Evolutionary conservation across 2,113 vertebrate species (phyloP), one percentile per base, ranked within the genome.

Genomic region (Muscicapa adusta): DNA sequence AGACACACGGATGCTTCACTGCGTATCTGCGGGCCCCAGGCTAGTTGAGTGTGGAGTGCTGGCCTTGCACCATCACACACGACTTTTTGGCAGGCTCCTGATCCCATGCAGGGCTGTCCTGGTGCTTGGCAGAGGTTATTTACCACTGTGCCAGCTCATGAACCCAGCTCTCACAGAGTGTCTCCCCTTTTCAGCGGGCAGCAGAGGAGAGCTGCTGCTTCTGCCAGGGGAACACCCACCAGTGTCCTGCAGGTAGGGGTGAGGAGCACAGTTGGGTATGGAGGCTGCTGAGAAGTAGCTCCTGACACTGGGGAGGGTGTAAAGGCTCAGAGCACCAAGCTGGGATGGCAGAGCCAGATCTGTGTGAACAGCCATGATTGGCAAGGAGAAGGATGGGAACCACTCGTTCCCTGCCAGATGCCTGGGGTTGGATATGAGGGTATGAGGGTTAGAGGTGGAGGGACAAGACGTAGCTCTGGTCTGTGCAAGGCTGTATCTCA

Each of bases 21-120:
- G 78, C 58, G 4, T 33, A 47, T 48, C 51, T 47, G 60, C 0
- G 0, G 33, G 43, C 66, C 86, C 61, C 72, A 22, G 34, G 38
- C 47, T 71, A 33, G 36, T 12, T 26, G 33, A 62, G 42, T 0
- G 0, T 13, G 15, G 31, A 34, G 4, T 5, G 0, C 47, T 66
- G 63, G 23, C 62, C 50, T 86, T 60, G 34, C 12, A 33, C 43
- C 16, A 18, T 68, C 62, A 36, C 66, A 22, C 25, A 22, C 0
- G 0, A 14, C 12, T 42, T 73, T 12, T 43, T 60, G 34, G 65
- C n/a, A 67, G 42, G 43, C 18, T 71, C 36, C 1, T 12, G 22
- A 7, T 19, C 29, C 73, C 3, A 0, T 19, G 43, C 53, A 76
- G 74, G 40, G 53, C 70, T 78, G 14, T 31, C 33, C 53, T 48